These are phyloP conservation scores for Aplodontia rufa DNA, from an alignment of 2,113 vertebrate species.

Conservation along the genomic window DNA sequence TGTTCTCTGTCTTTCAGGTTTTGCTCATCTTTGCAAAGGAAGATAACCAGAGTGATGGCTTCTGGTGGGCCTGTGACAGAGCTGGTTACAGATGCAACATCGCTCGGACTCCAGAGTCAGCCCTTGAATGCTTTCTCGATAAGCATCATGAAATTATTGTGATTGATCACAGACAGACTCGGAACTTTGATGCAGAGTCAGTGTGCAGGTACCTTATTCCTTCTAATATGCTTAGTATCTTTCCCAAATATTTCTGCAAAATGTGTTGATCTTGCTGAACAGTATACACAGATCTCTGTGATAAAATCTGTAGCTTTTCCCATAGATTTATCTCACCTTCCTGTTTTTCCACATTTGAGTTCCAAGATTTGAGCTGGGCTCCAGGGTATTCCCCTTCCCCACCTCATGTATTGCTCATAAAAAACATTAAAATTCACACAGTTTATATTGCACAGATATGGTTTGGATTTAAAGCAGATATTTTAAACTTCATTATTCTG, in stretches of 20 bases:
- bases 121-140: constrained; percentile 94
- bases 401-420: constrained; percentile 17
- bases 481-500: constrained; percentile 74
- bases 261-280: neutral
- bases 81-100: constrained; percentile 95
- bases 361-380: constrained; percentile 35
- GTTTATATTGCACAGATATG: constrained; percentile 34
- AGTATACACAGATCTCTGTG: neutral
- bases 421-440: constrained; percentile 61
- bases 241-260: neutral
- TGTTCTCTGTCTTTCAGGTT: constrained; percentile 87
- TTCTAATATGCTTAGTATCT: neutral
- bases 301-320: neutral
- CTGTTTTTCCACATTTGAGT: neutral
- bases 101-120: constrained; percentile 92
- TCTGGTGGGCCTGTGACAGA: constrained; percentile 98
- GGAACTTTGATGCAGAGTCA: constrained; percentile 91
- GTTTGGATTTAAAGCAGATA: constrained; percentile 63
- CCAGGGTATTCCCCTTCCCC: neutral
- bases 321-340: neutral
- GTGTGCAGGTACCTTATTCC: constrained; percentile 90
- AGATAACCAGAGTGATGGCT: constrained; percentile 95
- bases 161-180: constrained; percentile 92
- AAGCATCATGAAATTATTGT: constrained; percentile 97
- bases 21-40: constrained; percentile 96